phyloP scores from a whole-genome alignment of 2,113 vertebrate genomes.

The Pollimyrus isidori region DNA sequence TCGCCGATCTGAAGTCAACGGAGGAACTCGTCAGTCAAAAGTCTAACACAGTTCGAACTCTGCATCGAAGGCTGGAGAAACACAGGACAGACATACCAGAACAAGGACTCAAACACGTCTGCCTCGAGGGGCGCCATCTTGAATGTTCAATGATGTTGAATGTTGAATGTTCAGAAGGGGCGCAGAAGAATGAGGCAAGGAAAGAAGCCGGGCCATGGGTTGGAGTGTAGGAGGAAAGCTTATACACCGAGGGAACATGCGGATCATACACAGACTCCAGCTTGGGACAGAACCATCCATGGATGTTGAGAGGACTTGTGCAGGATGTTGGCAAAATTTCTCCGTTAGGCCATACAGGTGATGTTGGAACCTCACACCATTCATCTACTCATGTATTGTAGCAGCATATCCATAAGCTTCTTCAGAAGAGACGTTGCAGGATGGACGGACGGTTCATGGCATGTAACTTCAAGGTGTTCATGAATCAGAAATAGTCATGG shows the following conservation, averaged over 20 bases:
- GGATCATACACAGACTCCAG: not conserved
- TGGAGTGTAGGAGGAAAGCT: not conserved
- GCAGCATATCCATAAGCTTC: not conserved
- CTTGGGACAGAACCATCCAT: not conserved
- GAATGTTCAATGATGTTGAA: no score
- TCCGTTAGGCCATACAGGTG: not conserved
- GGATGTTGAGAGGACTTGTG: not conserved
- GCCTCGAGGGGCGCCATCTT: no score
- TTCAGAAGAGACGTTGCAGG: not conserved
- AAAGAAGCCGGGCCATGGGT: not conserved
- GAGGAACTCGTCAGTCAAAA: slow-evolving; percentile 36
- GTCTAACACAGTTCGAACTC: not conserved
- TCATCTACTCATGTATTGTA: not conserved
- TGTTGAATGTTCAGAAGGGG: no score
- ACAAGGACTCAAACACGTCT: no score
- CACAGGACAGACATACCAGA: not conserved
- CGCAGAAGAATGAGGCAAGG: not conserved
- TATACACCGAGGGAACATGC: not conserved
- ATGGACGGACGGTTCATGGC: not conserved
- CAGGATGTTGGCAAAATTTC: not conserved
- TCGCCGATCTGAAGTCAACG: slow-evolving; percentile 22
- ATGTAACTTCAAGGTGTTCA: not conserved
- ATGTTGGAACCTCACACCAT: not conserved
- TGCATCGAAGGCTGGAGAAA: not conserved
- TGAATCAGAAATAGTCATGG: not conserved